Conservation (phyloP, 2,797 vertebrate genomes). For the Uromys caudimaculatus region DNA sequence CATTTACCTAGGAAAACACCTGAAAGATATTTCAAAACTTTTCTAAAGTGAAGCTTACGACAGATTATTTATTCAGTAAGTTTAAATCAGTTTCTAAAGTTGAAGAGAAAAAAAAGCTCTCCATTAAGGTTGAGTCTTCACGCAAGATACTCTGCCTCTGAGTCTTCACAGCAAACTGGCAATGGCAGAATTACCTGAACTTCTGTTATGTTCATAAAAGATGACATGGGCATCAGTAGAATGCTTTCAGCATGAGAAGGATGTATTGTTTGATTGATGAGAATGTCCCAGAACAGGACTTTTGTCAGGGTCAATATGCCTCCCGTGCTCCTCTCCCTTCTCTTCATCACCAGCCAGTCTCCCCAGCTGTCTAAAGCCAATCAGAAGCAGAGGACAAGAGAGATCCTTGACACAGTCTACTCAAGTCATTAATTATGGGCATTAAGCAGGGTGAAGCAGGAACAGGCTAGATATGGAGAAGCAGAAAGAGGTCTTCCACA, state of each 20-base stretch:
- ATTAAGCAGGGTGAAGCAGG: not conserved
- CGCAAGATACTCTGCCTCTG: not conserved
- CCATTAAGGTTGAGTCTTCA: not conserved
- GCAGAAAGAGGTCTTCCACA: not conserved
- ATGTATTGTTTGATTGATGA: not conserved
- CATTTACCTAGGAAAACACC: constrained; percentile 1
- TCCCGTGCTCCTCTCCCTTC: no score
- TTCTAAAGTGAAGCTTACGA: not conserved
- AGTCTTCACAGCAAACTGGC: not conserved
- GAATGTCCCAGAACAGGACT: not conserved
- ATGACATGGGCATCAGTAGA: not conserved
- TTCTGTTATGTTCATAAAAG: not conserved
- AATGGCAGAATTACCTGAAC: not conserved
- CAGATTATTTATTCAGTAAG: not conserved
- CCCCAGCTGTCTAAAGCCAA: not conserved
- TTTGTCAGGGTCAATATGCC: not conserved
- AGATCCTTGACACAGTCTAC: not conserved
- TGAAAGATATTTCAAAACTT: not conserved
- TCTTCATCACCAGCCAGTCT: not conserved
- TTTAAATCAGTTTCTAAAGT: not conserved
- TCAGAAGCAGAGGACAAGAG: not conserved
- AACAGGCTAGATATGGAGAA: no score
- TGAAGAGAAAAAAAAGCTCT: not conserved
- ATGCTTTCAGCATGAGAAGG: not conserved
- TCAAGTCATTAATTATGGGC: not conserved